A percentile compares a stretch with the other conserved stretches of the same genome.
phyloP scores from a whole-genome alignment of 1,140 invertebrate species.

The Copidosoma floridanum region DNA sequence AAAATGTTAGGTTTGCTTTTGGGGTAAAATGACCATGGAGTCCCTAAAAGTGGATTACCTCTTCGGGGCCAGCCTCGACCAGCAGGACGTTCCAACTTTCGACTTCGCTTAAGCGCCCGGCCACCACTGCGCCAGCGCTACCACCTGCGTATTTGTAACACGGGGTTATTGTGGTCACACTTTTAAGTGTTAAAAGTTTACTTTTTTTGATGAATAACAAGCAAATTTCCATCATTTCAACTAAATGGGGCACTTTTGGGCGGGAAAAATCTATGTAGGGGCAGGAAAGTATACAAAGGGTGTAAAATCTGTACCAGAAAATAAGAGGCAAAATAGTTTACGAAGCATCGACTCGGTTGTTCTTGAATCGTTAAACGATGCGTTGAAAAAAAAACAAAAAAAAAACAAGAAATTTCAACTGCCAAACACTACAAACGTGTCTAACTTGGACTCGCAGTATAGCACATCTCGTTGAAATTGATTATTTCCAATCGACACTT shows the following conservation, averaged over 20 bases:
- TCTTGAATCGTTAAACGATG: background rate
- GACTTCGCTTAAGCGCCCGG: conserved; percentile 51
- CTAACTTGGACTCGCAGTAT: background rate
- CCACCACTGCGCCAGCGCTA: conserved; percentile 48
- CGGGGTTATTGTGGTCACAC: too few relatives aligned
- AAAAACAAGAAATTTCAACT: too few relatives aligned
- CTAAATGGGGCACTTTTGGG: background rate
- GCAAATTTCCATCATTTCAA: background rate
- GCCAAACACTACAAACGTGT: background rate
- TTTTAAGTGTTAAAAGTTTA: too few relatives aligned
- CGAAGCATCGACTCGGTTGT: too few relatives aligned
- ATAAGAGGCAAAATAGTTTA: too few relatives aligned
- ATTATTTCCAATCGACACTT: too few relatives aligned
- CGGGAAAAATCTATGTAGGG: background rate
- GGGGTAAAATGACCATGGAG: conserved; percentile 41
- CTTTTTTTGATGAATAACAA: too few relatives aligned
- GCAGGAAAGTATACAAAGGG: too few relatives aligned
- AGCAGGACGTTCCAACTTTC: conserved; percentile 51
- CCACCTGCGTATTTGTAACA: conserved; percentile 44
- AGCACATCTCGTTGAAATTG: background rate
- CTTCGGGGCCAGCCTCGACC: conserved; percentile 61
- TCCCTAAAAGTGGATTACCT: conserved; percentile 60
- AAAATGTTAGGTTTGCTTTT: conserved; percentile 36
- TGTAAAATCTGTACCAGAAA: too few relatives aligned
- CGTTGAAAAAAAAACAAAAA: too few relatives aligned